Percentiles rank a stretch among this genome's conserved stretches.
phyloP scores from a whole-genome alignment of 2,113 vertebrate species.

The Suricata suricatta region DNA sequence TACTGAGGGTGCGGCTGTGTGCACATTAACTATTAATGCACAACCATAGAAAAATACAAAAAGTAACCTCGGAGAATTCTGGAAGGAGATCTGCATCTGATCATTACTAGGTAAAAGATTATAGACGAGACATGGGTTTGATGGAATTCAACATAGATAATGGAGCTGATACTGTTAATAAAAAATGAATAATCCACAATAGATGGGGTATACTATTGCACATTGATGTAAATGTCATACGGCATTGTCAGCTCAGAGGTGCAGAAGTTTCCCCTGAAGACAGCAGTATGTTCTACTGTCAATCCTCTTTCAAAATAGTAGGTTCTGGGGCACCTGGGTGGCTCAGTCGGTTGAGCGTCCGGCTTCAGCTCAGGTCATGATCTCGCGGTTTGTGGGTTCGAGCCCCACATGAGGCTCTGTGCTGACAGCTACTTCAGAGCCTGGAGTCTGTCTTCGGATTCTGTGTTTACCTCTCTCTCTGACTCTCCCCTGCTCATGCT shows the following conservation, averaged over 20 bases:
- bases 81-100: not conserved
- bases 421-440: no score
- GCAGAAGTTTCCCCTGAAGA: not conserved
- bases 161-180: not conserved
- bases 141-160: not conserved
- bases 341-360: no score
- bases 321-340: not conserved
- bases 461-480: no score
- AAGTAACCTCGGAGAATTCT: not conserved
- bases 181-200: not conserved
- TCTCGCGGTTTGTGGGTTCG: no score
- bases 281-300: not conserved
- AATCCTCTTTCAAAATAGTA: not conserved
- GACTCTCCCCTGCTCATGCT: no score
- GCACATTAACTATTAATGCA: not conserved
- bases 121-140: not conserved
- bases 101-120: not conserved
- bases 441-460: no score
- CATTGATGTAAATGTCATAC: not conserved
- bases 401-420: no score
- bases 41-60: not conserved
- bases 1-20: not conserved
- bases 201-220: not conserved
- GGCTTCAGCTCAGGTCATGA: no score
- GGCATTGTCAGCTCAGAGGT: not conserved